Evolutionary conservation across 2,888 invertebrate species (phyloP).

Genomic region (Nephrotoma flavescens): DNA sequence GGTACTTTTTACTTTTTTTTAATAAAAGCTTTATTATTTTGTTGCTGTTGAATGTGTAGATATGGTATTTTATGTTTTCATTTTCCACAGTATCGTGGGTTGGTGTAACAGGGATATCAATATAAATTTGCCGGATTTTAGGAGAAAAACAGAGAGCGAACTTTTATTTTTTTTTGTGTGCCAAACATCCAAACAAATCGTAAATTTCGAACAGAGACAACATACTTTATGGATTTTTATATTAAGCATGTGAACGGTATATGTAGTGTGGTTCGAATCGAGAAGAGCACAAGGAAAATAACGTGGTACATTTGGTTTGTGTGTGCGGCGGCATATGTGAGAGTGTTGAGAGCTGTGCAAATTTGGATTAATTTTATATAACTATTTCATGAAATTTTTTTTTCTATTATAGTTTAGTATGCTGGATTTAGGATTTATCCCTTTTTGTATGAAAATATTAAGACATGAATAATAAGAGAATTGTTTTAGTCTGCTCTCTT

Average conservation of each 20-base stretch:
- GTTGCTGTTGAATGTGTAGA: not conserved
- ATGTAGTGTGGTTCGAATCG: not conserved
- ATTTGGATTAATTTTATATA: not conserved
- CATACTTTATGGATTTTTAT: slow-evolving; percentile 3
- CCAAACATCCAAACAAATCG: slow-evolving; percentile 2
- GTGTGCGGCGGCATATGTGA: not conserved
- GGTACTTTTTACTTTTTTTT: not conserved
- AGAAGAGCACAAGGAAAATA: not conserved
- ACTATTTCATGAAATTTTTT: not conserved
- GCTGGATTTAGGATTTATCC: not conserved
- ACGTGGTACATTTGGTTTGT: not conserved
- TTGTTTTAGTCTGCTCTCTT: not conserved
- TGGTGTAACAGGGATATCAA: not conserved
- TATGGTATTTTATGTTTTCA: not conserved
- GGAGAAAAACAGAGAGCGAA: not conserved
- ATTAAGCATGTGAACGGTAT: not conserved
- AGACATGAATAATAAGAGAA: not conserved
- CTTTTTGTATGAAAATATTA: no score
- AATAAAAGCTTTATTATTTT: not conserved
- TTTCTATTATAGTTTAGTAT: not conserved
- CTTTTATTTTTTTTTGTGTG: not conserved
- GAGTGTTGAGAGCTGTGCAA: not conserved
- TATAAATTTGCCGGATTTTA: not conserved
- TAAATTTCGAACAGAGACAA: slow-evolving; percentile 5
- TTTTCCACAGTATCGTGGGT: not conserved